A percentile compares a stretch with the other conserved stretches of the same genome.
Conservation (phyloP, 2,888 invertebrate genomes). For the Noctuana brunneofusca region DNA sequence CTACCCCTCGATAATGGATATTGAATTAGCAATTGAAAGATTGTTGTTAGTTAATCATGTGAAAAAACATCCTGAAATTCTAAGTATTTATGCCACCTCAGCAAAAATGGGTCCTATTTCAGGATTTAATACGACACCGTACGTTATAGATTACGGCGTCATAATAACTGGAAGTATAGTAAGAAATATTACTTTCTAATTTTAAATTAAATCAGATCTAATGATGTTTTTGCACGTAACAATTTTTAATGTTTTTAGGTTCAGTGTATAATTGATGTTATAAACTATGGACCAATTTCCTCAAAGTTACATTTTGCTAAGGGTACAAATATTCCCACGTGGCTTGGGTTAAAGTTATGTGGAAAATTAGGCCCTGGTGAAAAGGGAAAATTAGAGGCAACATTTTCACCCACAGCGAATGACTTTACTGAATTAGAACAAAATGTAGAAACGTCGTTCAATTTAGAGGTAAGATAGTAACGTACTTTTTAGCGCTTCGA, state of each 20-base stretch:
- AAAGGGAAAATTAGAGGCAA: slow-evolving; percentile 72
- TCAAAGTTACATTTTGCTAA: slow-evolving; percentile 72
- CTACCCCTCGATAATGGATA: slow-evolving; percentile 83
- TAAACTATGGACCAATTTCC: slow-evolving; percentile 82
- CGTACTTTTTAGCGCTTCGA: neutral
- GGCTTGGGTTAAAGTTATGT: slow-evolving; percentile 65
- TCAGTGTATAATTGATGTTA: slow-evolving; percentile 69
- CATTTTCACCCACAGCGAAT: slow-evolving; percentile 74
- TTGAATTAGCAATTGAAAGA: slow-evolving; percentile 84
- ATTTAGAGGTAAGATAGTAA: slow-evolving; percentile 69
- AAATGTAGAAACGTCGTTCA: slow-evolving; percentile 65
- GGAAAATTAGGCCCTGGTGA: slow-evolving; percentile 76
- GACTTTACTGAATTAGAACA: slow-evolving; percentile 72
- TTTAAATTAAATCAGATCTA: neutral
- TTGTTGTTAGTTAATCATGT: slow-evolving; percentile 74
- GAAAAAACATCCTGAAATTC: slow-evolving; percentile 61
- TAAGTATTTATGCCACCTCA: slow-evolving; percentile 53
- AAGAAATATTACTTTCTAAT: slow-evolving; percentile 36
- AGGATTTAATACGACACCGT: slow-evolving; percentile 75
- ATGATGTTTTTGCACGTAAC: neutral
- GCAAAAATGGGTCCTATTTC: slow-evolving; percentile 70
- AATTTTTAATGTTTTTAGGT: slow-evolving; percentile 50
- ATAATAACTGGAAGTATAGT: slow-evolving; percentile 77
- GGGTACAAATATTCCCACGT: slow-evolving; percentile 56
- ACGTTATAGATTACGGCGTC: slow-evolving; percentile 82